Evolutionary conservation across 2,888 invertebrate genomes (phyloP).

Genomic region (Leptogaster cylindrica): DNA sequence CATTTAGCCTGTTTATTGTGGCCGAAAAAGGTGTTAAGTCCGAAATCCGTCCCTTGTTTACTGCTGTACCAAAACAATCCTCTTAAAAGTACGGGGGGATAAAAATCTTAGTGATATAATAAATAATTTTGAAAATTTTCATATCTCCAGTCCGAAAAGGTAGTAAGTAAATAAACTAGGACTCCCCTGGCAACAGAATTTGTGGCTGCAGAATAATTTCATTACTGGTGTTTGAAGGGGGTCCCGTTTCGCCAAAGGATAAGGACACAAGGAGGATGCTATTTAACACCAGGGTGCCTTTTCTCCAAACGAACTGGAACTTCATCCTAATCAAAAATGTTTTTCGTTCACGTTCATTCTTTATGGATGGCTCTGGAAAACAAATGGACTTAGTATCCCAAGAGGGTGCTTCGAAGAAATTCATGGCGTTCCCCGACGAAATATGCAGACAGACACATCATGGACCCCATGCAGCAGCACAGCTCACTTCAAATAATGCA

Average conservation of each 20-base stretch:
- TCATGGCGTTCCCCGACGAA: constrained; percentile 3
- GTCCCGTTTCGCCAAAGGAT: not conserved
- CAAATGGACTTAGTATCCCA: constrained; percentile 7
- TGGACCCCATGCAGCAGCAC: constrained; percentile 14
- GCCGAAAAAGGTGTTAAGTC: constrained; percentile 12
- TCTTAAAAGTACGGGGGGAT: constrained; percentile 19
- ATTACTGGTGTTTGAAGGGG: not conserved
- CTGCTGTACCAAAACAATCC: not conserved
- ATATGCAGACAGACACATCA: constrained; percentile 35
- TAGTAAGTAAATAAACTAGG: constrained; percentile 18
- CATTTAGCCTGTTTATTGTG: constrained; percentile 14
- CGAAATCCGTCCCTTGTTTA: constrained; percentile 22
- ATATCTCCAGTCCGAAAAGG: constrained; percentile 13
- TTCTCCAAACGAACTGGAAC: constrained; percentile 8
- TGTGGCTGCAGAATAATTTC: constrained; percentile 7
- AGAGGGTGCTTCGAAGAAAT: constrained; percentile 29
- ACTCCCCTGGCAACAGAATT: not conserved
- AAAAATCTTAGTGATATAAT: constrained; percentile 26
- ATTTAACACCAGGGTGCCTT: constrained; percentile 5
- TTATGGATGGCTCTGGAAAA: constrained; percentile 16
- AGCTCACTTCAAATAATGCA: constrained; percentile 29
- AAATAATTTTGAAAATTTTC: constrained; percentile 34
- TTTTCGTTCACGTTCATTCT: constrained; percentile 14
- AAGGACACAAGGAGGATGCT: constrained; percentile 4
- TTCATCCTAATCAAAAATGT: constrained; percentile 15